Evolutionary conservation across 2,113 vertebrate genomes (phyloP).

Genomic region (Oryctolagus cuniculus): DNA sequence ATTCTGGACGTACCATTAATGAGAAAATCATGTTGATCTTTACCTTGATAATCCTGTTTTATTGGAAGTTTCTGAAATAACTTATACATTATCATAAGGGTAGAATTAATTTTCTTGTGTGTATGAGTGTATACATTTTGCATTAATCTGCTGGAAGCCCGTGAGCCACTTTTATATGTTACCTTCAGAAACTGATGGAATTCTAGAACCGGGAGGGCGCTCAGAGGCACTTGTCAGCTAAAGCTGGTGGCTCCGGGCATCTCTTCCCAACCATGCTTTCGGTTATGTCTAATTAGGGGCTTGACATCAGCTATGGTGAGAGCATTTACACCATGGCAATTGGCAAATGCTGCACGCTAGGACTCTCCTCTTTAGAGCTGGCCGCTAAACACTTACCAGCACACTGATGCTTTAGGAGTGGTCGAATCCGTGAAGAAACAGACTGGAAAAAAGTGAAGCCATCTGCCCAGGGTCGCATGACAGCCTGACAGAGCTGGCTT

Average conservation of each 20-base stretch:
- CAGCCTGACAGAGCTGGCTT: neutral
- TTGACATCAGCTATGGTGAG: neutral
- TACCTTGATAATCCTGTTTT: neutral
- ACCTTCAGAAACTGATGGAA: neutral
- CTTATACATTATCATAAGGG: neutral
- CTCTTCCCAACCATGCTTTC: neutral
- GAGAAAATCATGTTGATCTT: neutral
- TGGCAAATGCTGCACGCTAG: neutral
- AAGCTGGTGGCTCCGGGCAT: neutral
- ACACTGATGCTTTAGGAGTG: neutral
- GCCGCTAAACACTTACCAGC: neutral
- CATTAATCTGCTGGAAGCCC: neutral
- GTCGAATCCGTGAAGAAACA: neutral
- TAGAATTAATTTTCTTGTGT: neutral
- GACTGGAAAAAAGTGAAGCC: neutral
- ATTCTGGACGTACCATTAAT: neutral
- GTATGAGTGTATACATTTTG: neutral
- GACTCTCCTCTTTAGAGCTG: neutral
- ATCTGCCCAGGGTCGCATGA: neutral
- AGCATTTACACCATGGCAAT: slow-evolving; percentile 37
- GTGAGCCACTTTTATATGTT: neutral
- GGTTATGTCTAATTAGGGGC: neutral
- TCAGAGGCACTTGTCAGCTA: neutral
- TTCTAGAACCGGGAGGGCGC: neutral
- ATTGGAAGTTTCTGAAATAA: neutral